Conservation (phyloP, 1,140 invertebrate species). For the Rhyzopertha dominica region DNA sequence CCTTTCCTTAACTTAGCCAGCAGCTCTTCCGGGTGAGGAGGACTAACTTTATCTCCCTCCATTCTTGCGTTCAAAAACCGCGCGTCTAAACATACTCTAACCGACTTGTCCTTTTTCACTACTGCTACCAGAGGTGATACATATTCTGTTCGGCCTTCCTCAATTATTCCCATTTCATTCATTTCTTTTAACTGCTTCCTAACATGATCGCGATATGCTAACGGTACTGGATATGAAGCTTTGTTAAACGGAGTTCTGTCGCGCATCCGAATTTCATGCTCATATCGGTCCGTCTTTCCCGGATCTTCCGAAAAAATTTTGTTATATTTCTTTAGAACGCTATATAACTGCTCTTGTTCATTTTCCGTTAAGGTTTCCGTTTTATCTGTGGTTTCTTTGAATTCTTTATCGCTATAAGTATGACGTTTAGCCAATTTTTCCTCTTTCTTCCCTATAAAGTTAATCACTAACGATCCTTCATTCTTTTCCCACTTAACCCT, state of each 20-base stretch:
- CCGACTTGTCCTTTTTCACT: too few relatives aligned
- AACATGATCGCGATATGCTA: slow-evolving; percentile 24
- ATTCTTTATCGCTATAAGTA: too few relatives aligned
- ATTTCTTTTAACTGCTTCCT: slow-evolving; percentile 25
- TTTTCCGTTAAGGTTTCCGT: background rate
- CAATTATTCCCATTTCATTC: slow-evolving; percentile 15
- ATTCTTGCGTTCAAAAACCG: background rate
- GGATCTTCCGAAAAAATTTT: slow-evolving; percentile 16
- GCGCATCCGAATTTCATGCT: slow-evolving; percentile 29
- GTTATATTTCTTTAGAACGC: slow-evolving; percentile 1
- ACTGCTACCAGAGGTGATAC: slow-evolving; percentile 2
- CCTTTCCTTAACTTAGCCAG: background rate
- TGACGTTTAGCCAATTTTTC: too few relatives aligned
- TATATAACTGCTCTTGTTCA: background rate
- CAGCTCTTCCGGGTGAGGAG: slow-evolving; percentile 3
- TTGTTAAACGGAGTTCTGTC: slow-evolving; percentile 21
- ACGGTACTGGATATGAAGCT: slow-evolving; percentile 32
- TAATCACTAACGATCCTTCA: too few relatives aligned
- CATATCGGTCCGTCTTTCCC: slow-evolving; percentile 23
- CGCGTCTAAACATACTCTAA: slow-evolving; percentile 4
- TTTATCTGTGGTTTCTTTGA: background rate
- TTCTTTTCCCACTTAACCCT: too few relatives aligned
- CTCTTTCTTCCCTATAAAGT: too few relatives aligned
- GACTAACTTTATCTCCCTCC: background rate
- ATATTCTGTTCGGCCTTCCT: background rate